These are phyloP conservation scores for Bradypodion pumilum DNA, from an alignment of 2,797 vertebrate species.

Conservation along the genomic window DNA sequence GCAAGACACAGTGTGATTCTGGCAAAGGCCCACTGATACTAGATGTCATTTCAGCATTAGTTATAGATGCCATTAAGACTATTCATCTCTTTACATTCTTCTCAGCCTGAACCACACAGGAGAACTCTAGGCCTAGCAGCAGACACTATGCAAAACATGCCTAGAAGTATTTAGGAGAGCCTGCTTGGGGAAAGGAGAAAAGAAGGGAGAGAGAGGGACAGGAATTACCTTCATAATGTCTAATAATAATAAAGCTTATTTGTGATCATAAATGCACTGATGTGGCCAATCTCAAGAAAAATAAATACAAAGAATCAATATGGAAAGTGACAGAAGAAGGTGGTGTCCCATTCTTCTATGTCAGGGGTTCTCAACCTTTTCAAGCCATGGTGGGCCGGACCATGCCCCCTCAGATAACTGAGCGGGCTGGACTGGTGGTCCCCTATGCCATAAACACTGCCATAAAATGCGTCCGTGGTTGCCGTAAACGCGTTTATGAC, in stretches of 20 bases:
- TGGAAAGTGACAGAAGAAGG: background rate
- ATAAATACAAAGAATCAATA: background rate
- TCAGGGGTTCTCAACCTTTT: no score
- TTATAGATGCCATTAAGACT: background rate
- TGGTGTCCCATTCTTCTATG: background rate
- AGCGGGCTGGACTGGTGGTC: no score
- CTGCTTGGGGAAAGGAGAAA: background rate
- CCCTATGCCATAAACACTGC: no score
- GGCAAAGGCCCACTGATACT: conserved; percentile 24
- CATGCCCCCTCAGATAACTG: no score
- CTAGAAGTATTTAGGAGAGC: background rate
- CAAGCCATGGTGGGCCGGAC: no score
- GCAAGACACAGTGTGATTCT: background rate
- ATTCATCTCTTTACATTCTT: background rate
- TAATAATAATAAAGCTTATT: background rate
- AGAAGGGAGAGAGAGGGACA: background rate
- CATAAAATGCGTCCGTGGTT: no score
- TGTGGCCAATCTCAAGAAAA: background rate
- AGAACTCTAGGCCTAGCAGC: background rate
- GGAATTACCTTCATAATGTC: background rate
- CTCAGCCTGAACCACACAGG: background rate
- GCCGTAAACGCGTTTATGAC: no score
- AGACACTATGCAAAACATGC: background rate
- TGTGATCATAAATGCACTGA: background rate
- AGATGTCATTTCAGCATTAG: conserved; percentile 7